Base-by-base conservation (phyloP, 2,797 vertebrate genomes). In the Percopsis omiscomaycus region DNA sequence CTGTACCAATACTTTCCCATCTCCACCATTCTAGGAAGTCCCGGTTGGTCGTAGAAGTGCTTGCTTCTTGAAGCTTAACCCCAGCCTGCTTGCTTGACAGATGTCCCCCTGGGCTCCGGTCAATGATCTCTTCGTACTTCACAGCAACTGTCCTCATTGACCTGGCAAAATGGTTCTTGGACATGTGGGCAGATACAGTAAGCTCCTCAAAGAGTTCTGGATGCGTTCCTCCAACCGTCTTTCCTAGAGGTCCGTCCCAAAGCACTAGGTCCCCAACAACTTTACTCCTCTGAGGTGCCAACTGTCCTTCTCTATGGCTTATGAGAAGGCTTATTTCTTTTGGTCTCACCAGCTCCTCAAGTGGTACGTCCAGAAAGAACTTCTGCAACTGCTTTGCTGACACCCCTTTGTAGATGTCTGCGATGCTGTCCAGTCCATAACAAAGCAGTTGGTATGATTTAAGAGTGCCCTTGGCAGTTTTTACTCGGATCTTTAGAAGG, bases 381-480 rank as follows among this genome's bases (percentile, higher is more conserved):
- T 47, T 66, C 22, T 76, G 55, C 1, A 79, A 11, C 14, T 58
- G 44, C 13, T 71, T 14, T 1, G 63, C 2, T 15, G 29, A 14
- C 0, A 70, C 62, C 5, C 9, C 6, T 0, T 59, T n/a, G 8
- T 64, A 6, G 0, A 76, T 11, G 0, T 75, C 45, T 50, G 64
- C 60, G 2, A 78, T 80, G 13, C 10, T 70, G 44, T 81, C 56
- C 0, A 82, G 16, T 10, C 77, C 72, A 62, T 81, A 76, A 5
- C 60, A 79, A 1, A 77, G 32, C 10, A 80, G 2, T 37, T 37
- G 32, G 32, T 69, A 60, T 5, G 54, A 27, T 37, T 28, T 65
- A 2, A 3, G 30, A 0, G 30, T 70, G 1, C 68, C 72, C 5
- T 44, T 70, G 0, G 55, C 1, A 0, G 61, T 81, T 0, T 14